A percentile compares a stretch with the other conserved stretches of the same genome.
Conservation (phyloP, 2,888 invertebrate species). For the Drosophila emarginata region DNA sequence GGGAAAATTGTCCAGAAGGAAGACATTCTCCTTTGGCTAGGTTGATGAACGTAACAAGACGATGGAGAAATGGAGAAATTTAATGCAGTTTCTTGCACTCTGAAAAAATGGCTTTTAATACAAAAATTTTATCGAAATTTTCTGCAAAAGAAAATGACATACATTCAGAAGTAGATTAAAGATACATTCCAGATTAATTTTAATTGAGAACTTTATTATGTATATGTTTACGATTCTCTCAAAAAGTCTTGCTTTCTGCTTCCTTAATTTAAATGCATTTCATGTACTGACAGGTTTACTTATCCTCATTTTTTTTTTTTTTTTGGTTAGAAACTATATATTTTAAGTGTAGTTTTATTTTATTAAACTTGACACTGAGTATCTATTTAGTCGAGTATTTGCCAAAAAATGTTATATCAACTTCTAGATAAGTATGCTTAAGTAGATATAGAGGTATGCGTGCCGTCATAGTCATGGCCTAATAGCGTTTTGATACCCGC, state of each 20-base stretch:
- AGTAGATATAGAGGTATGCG: slow-evolving; percentile 46
- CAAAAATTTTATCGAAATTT: neutral
- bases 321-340: no score
- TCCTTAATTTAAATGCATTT: no score
- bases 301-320: no score
- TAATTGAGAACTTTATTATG: no score
- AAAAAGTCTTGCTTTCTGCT: no score
- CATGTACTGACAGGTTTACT: no score
- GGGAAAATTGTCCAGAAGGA: neutral
- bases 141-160: neutral
- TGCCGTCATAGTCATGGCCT: slow-evolving; percentile 70
- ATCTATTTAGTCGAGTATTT: neutral
- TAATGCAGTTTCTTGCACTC: neutral
- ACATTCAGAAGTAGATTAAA: no score
- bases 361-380: neutral
- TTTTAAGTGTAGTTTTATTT: neutral
- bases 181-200: no score
- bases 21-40: neutral
- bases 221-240: no score
- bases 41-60: neutral
- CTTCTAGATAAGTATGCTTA: slow-evolving; percentile 33
- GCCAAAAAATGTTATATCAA: neutral
- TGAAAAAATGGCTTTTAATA: neutral
- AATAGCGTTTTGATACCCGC: slow-evolving; percentile 78
- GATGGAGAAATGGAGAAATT: neutral